Conservation (phyloP, 2,888 invertebrate genomes). For the Papilio protenor region DNA sequence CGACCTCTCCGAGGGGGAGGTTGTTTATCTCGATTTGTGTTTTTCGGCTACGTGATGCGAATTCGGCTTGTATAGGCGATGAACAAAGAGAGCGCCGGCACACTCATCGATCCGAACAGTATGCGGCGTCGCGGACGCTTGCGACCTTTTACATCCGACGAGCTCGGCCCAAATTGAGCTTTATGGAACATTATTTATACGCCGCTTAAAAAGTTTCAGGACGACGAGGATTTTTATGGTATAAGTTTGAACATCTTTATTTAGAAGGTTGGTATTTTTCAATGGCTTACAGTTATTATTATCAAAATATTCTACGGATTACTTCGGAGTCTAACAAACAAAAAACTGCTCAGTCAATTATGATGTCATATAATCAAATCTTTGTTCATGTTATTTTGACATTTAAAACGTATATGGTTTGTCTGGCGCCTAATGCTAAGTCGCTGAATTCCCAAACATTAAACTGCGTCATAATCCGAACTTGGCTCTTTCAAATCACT, state of each 20-base stretch:
- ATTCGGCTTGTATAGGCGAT: slow-evolving; percentile 81
- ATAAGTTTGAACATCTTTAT: slow-evolving; percentile 68
- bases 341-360: neutral
- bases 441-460: slow-evolving; percentile 38
- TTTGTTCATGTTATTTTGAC: slow-evolving; percentile 20
- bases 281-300: neutral
- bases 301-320: neutral
- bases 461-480: slow-evolving; percentile 63
- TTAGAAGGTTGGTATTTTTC: slow-evolving; percentile 54
- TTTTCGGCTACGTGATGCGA: slow-evolving; percentile 83
- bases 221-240: slow-evolving; percentile 74
- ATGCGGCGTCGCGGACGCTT: slow-evolving; percentile 66
- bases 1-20: slow-evolving; percentile 77
- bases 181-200: slow-evolving; percentile 80
- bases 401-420: slow-evolving; percentile 29
- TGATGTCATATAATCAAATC: slow-evolving; percentile 14
- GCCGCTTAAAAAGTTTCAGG: slow-evolving; percentile 78
- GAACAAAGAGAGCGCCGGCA: slow-evolving; percentile 69
- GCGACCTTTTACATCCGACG: slow-evolving; percentile 61
- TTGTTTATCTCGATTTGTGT: slow-evolving; percentile 83
- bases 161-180: slow-evolving; percentile 71
- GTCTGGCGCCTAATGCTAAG: slow-evolving; percentile 19
- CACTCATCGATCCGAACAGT: slow-evolving; percentile 76
- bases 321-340: neutral
- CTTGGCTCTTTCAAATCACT: slow-evolving; percentile 69